phyloP scores from a whole-genome alignment of 2,113 vertebrate genomes.

The Bettongia penicillata region DNA sequence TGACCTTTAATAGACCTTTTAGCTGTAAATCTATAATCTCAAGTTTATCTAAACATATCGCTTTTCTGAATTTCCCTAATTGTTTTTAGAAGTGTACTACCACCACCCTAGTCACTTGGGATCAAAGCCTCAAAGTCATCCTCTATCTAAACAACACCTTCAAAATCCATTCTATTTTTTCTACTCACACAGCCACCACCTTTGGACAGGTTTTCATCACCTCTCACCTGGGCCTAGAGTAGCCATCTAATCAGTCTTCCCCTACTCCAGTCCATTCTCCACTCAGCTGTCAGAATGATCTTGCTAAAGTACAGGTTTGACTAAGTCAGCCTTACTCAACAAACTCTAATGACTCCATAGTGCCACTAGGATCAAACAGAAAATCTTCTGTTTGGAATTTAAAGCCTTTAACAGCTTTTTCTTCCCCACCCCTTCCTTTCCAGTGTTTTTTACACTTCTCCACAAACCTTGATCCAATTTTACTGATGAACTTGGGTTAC shows the following conservation, averaged over 20 bases:
- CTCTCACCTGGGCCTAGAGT: neutral
- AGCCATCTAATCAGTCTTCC: neutral
- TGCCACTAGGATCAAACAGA: neutral
- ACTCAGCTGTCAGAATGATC: neutral
- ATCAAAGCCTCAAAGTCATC: no score
- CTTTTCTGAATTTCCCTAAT: no score
- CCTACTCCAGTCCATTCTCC: neutral
- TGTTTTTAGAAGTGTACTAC: no score
- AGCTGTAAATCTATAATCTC: no score
- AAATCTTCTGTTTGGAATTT: neutral
- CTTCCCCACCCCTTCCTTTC: neutral
- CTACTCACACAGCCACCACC: neutral
- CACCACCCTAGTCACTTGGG: no score
- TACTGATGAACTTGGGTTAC: neutral
- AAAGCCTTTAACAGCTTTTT: neutral
- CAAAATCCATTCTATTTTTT: neutral
- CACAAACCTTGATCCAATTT: neutral
- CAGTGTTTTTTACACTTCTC: neutral
- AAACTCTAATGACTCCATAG: neutral
- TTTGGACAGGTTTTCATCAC: neutral
- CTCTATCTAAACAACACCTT: neutral
- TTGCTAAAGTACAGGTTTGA: neutral
- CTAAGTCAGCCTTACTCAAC: neutral
- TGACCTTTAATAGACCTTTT: no score
- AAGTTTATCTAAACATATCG: no score